These are phyloP conservation scores for Coelinius sp. DNA, from an alignment of 2,888 invertebrate genomes.

Conservation along the genomic window DNA sequence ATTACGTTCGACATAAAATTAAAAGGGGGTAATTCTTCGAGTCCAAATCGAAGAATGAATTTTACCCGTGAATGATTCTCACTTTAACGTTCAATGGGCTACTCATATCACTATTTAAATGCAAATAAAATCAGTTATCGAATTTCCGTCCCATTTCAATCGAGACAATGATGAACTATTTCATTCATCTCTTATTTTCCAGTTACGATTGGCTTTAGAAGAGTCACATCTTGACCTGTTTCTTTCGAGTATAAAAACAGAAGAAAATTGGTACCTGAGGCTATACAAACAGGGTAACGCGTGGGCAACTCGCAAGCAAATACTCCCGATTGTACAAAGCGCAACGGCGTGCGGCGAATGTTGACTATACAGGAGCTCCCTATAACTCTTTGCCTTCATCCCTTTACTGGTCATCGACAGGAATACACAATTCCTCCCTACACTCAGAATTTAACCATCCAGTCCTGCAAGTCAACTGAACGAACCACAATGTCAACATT, in stretches of 20 bases:
- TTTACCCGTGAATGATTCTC: not conserved
- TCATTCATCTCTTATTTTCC: conserved; percentile 18
- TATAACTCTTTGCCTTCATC: not conserved
- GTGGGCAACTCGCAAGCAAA: conserved; percentile 79
- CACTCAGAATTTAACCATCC: not conserved
- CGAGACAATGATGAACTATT: not conserved
- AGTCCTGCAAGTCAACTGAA: not conserved
- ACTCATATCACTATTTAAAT: no score
- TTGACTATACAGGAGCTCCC: conserved; percentile 46
- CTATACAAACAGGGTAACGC: conserved; percentile 76
- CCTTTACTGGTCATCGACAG: not conserved
- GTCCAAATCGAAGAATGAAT: not conserved
- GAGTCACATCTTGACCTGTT: conserved; percentile 9
- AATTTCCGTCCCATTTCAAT: not conserved
- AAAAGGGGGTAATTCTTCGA: not conserved
- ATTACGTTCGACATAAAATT: not conserved
- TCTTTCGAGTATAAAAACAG: conserved; percentile 35
- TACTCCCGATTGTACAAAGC: conserved; percentile 76
- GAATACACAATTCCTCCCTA: conserved; percentile 9
- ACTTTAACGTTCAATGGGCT: not conserved
- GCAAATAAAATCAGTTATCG: no score
- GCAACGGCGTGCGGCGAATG: conserved; percentile 57
- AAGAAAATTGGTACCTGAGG: conserved; percentile 43
- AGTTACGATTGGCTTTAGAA: conserved; percentile 31
- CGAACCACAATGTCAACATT: conserved; percentile 40